A percentile compares a stretch with the other conserved stretches of the same genome.
phyloP scores from a whole-genome alignment of 2,113 vertebrate genomes.

The Seriola dumerili region DNA sequence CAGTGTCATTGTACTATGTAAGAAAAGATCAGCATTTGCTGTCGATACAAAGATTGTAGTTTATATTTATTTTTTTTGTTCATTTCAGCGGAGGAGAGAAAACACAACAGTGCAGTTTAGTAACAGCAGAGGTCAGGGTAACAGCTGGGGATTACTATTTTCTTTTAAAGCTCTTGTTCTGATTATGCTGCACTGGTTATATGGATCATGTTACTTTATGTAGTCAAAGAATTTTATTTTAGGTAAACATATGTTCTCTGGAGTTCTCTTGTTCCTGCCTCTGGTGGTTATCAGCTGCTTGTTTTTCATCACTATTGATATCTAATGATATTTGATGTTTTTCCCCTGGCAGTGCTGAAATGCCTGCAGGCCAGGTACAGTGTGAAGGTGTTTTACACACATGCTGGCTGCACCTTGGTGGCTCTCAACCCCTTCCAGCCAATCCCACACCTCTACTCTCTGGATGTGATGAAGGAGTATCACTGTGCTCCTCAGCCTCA shows the following conservation, averaged over 20 bases:
- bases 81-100: background rate
- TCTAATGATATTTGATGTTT: conserved; percentile 35
- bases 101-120: background rate
- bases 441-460: conserved; percentile 89
- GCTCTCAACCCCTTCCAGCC: conserved; percentile 96
- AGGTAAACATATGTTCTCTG: background rate
- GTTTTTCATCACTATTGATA: background rate
- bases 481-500: conserved; percentile 88
- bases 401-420: conserved; percentile 96
- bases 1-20: background rate
- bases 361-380: conserved; percentile 95
- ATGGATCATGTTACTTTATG: background rate
- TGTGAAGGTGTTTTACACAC: conserved; percentile 91
- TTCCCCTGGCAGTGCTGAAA: conserved; percentile 88
- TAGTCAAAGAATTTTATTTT: background rate
- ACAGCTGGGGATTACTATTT: background rate
- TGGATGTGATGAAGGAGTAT: conserved; percentile 93
- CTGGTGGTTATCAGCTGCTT: background rate
- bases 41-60: background rate
- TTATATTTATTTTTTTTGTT: background rate
- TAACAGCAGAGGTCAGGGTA: conserved; percentile 23
- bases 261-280: background rate
- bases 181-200: background rate
- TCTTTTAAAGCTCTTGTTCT: background rate
- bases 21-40: background rate